phyloP scores from a whole-genome alignment of 2,797 vertebrate species.

The Kryptopterus vitreolus region DNA sequence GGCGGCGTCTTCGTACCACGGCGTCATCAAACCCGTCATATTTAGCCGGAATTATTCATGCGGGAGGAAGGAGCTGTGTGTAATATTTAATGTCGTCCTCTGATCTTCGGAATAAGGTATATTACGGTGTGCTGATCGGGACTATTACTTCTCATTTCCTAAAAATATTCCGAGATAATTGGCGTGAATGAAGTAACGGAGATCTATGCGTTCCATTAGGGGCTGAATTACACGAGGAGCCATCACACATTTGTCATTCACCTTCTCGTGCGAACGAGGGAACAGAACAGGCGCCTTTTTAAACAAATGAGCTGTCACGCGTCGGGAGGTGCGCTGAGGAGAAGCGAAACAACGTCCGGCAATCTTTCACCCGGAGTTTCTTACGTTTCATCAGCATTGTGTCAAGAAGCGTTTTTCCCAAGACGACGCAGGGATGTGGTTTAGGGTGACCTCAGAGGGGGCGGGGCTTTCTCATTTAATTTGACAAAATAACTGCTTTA shows the following conservation, averaged over 20 bases:
- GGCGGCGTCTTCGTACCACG: conserved; percentile 1
- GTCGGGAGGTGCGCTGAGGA: background rate
- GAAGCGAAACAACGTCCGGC: conserved; percentile 10
- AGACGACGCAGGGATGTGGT: background rate
- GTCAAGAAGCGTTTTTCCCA: background rate
- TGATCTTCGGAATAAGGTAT: conserved; percentile 58
- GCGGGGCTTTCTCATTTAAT: background rate
- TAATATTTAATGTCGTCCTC: conserved; percentile 49
- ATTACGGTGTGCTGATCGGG: conserved; percentile 47
- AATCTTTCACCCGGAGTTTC: background rate
- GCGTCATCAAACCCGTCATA: conserved; percentile 41
- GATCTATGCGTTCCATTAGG: conserved; percentile 50
- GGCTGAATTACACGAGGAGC: conserved; percentile 36
- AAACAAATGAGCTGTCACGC: conserved; percentile 40
- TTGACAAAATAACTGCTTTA: too few species aligned
- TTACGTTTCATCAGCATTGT: conserved; percentile 16
- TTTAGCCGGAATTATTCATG: conserved; percentile 38
- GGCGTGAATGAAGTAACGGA: conserved; percentile 46
- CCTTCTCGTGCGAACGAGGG: conserved; percentile 21
- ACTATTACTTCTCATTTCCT: conserved; percentile 62
- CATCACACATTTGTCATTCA: conserved; percentile 48
- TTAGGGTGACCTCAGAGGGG: too few species aligned
- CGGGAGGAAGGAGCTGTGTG: conserved; percentile 42
- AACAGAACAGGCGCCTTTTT: background rate
- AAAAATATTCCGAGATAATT: conserved; percentile 56